A percentile compares a stretch with the other conserved stretches of the same genome.
Conservation (phyloP, 2,113 vertebrate genomes). For the Rhinoderma darwinii region DNA sequence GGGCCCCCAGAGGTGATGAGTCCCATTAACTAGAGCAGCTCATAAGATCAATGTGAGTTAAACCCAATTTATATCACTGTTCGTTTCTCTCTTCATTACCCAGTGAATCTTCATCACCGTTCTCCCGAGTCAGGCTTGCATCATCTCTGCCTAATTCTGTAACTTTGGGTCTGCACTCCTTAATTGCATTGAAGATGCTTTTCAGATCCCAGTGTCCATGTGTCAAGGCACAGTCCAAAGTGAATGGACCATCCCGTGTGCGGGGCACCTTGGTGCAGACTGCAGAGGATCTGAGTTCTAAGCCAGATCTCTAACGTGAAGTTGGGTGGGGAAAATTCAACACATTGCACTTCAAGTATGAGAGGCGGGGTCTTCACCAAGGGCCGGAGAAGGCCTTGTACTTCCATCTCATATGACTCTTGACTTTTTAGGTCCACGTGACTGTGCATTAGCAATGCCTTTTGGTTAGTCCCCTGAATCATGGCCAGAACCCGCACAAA, state of each 20-base stretch:
- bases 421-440: slow-evolving; percentile 85
- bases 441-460: slow-evolving; percentile 86
- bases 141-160: not conserved
- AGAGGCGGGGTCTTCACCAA: slow-evolving; percentile 84
- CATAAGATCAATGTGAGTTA: not conserved
- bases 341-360: slow-evolving; percentile 81
- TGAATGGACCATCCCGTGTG: slow-evolving; percentile 83
- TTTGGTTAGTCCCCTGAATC: slow-evolving; percentile 91
- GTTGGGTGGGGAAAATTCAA: slow-evolving; percentile 80
- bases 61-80: not conserved
- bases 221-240: slow-evolving; percentile 78
- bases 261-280: slow-evolving; percentile 85
- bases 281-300: slow-evolving; percentile 87
- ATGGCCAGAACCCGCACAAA: slow-evolving; percentile 86
- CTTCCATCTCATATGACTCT: slow-evolving; percentile 92
- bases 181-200: slow-evolving; percentile 74
- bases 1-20: too few relatives aligned
- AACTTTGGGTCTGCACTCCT: slow-evolving; percentile 57
- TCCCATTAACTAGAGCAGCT: not conserved
- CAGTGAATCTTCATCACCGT: not conserved
- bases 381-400: slow-evolving; percentile 83
- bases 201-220: slow-evolving; percentile 80
- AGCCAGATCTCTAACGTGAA: slow-evolving; percentile 90
- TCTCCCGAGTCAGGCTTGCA: not conserved
- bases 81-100: not conserved